These are phyloP conservation scores for Platycnemis pennipes DNA, from an alignment of 2,888 invertebrate species.

Conservation along the genomic window DNA sequence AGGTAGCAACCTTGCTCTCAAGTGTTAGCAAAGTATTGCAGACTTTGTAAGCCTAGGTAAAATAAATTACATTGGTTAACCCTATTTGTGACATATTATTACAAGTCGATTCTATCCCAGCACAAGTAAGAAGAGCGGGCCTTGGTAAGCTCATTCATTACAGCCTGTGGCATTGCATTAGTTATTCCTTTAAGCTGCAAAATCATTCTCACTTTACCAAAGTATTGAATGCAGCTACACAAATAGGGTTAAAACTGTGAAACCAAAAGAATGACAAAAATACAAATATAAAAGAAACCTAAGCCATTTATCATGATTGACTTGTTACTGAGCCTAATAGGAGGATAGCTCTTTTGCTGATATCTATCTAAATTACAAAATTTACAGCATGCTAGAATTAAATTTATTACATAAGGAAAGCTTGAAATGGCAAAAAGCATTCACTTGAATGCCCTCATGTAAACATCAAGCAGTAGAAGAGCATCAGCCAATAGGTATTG, in stretches of 20 bases:
- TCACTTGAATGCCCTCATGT: neutral
- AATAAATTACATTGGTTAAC: constrained; percentile 25
- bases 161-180: constrained; percentile 46
- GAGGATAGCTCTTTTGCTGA: neutral
- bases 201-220: neutral
- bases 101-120: neutral
- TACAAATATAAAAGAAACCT: constrained; percentile 3
- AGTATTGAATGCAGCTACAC: constrained; percentile 43
- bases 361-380: neutral
- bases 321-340: neutral
- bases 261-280: neutral
- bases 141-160: neutral
- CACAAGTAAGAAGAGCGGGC: neutral
- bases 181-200: neutral
- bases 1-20: constrained; percentile 54
- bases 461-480: constrained; percentile 41
- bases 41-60: neutral
- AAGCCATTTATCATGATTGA: neutral
- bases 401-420: neutral
- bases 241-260: constrained; percentile 57
- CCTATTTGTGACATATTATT: constrained; percentile 50
- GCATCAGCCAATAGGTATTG: neutral
- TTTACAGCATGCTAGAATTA: constrained; percentile 32
- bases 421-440: constrained; percentile 9
- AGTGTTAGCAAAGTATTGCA: neutral